A percentile compares a stretch with the other conserved stretches of the same genome.
Evolutionary conservation across 2,797 vertebrate species (phyloP).

Genomic region (Gymnopithys bicolor): DNA sequence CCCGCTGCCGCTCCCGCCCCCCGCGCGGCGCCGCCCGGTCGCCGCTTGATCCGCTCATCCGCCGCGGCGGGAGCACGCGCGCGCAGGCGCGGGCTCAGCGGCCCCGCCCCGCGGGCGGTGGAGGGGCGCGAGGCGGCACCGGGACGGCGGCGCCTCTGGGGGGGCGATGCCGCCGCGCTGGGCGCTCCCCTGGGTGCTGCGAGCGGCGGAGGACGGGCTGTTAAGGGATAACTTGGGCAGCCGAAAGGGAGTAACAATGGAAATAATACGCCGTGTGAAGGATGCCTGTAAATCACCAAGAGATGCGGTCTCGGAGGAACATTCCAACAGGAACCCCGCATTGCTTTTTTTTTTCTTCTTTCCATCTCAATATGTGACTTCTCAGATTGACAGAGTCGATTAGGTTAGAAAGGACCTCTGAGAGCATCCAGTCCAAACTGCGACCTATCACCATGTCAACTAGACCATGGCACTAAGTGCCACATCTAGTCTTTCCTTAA

Average conservation of each 20-base stretch:
- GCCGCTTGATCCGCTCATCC: constrained; percentile 20
- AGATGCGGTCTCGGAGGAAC: rapidly evolving
- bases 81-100: neutral
- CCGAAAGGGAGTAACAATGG: neutral
- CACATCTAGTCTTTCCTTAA: too few species aligned
- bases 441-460: neutral
- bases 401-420: neutral
- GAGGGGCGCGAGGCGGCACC: too few species aligned
- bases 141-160: too few species aligned
- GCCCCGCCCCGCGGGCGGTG: neutral
- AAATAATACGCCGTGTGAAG: neutral
- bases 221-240: neutral
- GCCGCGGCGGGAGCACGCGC: neutral
- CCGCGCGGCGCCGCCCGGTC: neutral
- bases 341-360: neutral
- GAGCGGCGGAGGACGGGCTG: too few species aligned
- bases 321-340: rapidly evolving
- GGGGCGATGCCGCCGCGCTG: too few species aligned
- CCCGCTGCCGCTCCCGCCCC: too few species aligned
- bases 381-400: neutral
- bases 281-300: neutral
- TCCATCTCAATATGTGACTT: neutral
- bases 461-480: neutral
- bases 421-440: neutral
- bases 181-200: too few species aligned